phyloP scores from a whole-genome alignment of 2,113 vertebrate species.

The Helogale parvula region DNA sequence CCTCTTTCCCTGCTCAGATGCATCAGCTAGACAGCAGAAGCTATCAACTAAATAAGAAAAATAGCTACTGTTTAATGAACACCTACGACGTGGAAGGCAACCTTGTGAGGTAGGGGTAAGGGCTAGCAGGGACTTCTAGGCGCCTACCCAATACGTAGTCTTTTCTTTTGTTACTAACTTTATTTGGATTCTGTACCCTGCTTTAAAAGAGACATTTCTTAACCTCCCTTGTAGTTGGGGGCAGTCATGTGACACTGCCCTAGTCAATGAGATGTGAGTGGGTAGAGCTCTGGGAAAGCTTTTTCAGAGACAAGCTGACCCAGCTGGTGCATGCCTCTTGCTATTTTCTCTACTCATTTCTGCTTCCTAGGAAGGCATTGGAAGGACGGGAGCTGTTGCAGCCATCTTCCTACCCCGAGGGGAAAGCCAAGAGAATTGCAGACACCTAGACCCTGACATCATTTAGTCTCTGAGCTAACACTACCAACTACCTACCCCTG shows the following conservation, averaged over 20 bases:
- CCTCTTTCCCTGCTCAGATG: not conserved
- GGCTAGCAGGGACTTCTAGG: not conserved
- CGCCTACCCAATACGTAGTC: not conserved
- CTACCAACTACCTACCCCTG: not conserved
- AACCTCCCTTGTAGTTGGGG: not conserved
- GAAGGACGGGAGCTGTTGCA: not conserved
- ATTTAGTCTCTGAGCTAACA: not conserved
- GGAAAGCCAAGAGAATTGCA: not conserved
- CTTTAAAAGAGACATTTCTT: not conserved
- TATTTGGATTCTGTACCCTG: not conserved
- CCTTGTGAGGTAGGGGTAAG: not conserved
- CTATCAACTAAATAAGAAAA: not conserved
- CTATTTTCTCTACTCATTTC: not conserved
- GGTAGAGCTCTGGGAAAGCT: not conserved
- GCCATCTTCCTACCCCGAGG: not conserved
- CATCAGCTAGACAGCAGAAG: not conserved
- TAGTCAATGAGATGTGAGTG: not conserved
- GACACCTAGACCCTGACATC: not conserved
- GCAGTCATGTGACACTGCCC: not conserved
- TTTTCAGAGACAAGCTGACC: not conserved
- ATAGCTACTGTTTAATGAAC: not conserved
- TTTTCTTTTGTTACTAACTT: not conserved
- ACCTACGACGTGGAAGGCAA: not conserved
- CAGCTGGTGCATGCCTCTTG: not conserved
- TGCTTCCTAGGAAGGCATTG: not conserved